A percentile compares a stretch with the other conserved stretches of the same genome.
Conservation (phyloP, 2,888 invertebrate genomes). For the Eubasilissa splendida region DNA sequence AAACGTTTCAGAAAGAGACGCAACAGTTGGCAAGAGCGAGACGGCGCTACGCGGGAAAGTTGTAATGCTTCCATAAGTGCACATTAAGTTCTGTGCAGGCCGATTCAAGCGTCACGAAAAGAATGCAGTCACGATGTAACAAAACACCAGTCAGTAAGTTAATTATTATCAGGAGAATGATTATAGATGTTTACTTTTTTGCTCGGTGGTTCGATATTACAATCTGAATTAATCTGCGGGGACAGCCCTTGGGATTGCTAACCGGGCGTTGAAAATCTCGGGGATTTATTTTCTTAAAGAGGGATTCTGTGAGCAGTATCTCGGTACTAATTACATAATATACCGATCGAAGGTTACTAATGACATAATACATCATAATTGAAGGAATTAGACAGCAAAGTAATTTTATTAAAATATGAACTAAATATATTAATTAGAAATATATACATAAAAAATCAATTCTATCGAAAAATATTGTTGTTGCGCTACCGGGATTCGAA, state of each 20-base stretch:
- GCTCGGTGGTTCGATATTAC: background rate
- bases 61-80: constrained; percentile 33
- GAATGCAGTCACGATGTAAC: background rate
- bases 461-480: too few species aligned
- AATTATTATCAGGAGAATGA: background rate
- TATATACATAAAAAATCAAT: too few species aligned
- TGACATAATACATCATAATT: too few species aligned
- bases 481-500: too few species aligned
- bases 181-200: background rate
- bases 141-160: background rate
- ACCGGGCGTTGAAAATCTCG: constrained; percentile 35
- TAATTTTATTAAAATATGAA: too few species aligned
- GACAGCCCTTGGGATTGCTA: constrained; percentile 22
- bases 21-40: background rate
- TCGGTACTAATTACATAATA: constrained; percentile 12
- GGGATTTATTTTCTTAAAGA: constrained; percentile 24
- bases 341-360: background rate
- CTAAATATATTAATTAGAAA: too few species aligned
- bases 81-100: constrained; percentile 1
- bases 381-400: too few species aligned
- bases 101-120: background rate
- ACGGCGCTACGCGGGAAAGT: constrained; percentile 12
- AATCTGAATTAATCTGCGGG: background rate
- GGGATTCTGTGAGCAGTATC: constrained; percentile 5
- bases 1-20: constrained; percentile 13